A percentile compares a stretch with the other conserved stretches of the same genome.
phyloP scores from a whole-genome alignment of 2,113 vertebrate species.

The Chamaea fasciata region DNA sequence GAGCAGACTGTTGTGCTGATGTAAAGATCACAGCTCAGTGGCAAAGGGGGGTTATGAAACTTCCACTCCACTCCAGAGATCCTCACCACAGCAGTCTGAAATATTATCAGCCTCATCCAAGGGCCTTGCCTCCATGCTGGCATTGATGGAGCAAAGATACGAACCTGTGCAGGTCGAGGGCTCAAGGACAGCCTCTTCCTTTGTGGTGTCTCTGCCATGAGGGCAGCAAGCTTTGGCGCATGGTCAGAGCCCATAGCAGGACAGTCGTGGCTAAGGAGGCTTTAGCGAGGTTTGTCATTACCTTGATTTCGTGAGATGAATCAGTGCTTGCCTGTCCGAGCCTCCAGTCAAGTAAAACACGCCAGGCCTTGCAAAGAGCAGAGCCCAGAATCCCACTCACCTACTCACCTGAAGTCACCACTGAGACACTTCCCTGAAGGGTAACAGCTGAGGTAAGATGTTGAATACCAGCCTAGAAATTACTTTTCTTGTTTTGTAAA shows the following conservation, averaged over 20 bases:
- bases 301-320: not conserved
- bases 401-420: not conserved
- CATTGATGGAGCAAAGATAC: not conserved
- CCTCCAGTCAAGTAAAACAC: not conserved
- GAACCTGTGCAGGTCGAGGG: not conserved
- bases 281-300: not conserved
- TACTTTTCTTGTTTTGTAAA: not conserved
- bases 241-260: not conserved
- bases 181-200: not conserved
- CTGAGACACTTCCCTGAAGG: not conserved
- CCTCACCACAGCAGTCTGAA: not conserved
- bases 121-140: not conserved
- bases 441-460: not conserved
- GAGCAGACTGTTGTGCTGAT: not conserved
- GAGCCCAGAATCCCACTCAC: not conserved
- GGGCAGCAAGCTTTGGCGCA: not conserved
- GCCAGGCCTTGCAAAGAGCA: not conserved
- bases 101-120: not conserved
- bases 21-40: not conserved
- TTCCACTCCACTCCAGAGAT: not conserved
- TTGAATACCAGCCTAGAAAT: not conserved
- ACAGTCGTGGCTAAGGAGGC: fast-evolving
- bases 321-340: not conserved
- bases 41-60: not conserved
- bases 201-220: not conserved